Conservation (phyloP, 2,888 invertebrate genomes). For the Drosophila niveifrons region DNA sequence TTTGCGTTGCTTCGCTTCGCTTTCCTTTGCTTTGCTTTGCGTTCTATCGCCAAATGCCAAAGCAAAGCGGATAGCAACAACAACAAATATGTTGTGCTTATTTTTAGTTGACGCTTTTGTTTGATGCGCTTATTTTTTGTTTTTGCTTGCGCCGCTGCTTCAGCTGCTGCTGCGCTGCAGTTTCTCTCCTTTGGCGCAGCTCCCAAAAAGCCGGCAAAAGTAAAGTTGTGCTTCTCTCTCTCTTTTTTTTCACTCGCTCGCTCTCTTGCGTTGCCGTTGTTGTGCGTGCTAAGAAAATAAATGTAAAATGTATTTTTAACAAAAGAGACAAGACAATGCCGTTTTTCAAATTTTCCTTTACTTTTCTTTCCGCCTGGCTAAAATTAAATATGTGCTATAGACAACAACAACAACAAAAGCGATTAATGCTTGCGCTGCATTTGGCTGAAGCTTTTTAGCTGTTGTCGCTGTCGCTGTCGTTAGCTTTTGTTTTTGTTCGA, state of each 20-base stretch:
- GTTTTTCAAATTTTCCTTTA: conserved; percentile 69
- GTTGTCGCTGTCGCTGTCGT: conserved; percentile 31
- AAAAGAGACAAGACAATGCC: conserved; percentile 68
- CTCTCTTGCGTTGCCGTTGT: conserved; percentile 23
- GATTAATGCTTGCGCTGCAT: conserved; percentile 54
- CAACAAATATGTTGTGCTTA: conserved; percentile 46
- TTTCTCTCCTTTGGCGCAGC: conserved; percentile 12
- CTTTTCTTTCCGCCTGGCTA: conserved; percentile 64
- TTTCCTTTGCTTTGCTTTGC: neutral
- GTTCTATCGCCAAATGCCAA: conserved; percentile 21
- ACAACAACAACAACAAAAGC: conserved; percentile 35
- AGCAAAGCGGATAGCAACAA: conserved; percentile 24
- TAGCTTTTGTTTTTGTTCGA: conserved; percentile 19
- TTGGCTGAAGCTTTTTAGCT: conserved; percentile 52
- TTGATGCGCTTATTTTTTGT: conserved; percentile 58
- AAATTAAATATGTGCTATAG: conserved; percentile 74
- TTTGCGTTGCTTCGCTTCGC: neutral
- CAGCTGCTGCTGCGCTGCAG: conserved; percentile 25
- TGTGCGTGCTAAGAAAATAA: conserved; percentile 63
- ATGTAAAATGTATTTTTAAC: conserved; percentile 75
- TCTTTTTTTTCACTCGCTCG: conserved; percentile 2
- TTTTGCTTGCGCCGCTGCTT: conserved; percentile 4
- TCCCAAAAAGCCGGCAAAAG: conserved; percentile 61
- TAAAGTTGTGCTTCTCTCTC: conserved; percentile 26
- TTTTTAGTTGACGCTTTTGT: conserved; percentile 64